Base-by-base conservation (phyloP, 2,888 invertebrate species). In the Spodoptera exigua region DNA sequence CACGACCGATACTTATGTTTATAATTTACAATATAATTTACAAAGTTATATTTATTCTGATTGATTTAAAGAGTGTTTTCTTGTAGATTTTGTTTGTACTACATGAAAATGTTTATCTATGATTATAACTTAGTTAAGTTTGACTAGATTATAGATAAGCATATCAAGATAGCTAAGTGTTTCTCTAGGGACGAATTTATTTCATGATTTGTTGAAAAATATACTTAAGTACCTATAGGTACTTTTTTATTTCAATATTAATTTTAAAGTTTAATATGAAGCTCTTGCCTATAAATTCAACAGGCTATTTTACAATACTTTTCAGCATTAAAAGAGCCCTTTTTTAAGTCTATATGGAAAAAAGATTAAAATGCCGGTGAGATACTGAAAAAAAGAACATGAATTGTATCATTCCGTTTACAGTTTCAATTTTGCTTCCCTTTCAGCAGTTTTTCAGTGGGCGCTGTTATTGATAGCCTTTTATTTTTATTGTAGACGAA, bases 401-500 rank as follows among this genome's bases (percentile, higher is more conserved):
- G 2, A 12, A 32, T 32, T 40, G 43, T 18, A 47, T 57, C 14
- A 27, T 27, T 32, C 37, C 18, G 39, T 43, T 43, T 59, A 52
- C 69, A 44, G 46, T 47, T 48, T 17, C 46, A 51, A 57, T 57
- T 47, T 62, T 36, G 16, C 36, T 51, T 48, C 27, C 32, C 72
- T 52, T 66, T 71, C 46, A 1, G 32, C 21, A 34, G 52, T 57
- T 52, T 27, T 55, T 39, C 36, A 52, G 9, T 11, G 55, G 39
- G 32, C 21, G 32, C 32, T 36, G 39, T 36, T 21, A 37, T 40
- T 18, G 40, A 45, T 63, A 54, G 39, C 35, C 14, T 70, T 55
- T 65, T 64, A 40, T 70, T 53, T 39, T 40, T 52, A 37, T 21
- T 12, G 7, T 44, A 58, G 39, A 45, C 21, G 45, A 41, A 45